Evolutionary conservation across 2,888 invertebrate genomes (phyloP).

Genomic region (Drosophila lacicola): DNA sequence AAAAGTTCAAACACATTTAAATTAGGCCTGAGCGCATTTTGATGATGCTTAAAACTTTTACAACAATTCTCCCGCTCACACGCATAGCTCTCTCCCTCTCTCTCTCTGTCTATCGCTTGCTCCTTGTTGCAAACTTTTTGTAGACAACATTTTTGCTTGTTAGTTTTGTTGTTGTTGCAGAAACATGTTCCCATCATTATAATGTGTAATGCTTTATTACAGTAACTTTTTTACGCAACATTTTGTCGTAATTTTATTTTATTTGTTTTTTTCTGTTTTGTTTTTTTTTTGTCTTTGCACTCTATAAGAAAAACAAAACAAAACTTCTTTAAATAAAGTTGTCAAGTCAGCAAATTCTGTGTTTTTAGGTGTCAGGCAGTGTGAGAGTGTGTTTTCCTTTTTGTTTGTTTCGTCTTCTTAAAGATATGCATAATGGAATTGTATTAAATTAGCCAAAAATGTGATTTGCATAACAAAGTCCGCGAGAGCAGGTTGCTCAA

Average conservation of each 20-base stretch:
- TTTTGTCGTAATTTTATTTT: conserved; percentile 38
- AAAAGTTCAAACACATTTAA: conserved; percentile 75
- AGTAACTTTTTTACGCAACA: conserved; percentile 57
- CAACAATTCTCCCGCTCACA: conserved; percentile 21
- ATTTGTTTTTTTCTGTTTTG: conserved; percentile 12
- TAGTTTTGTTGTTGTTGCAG: conserved; percentile 56
- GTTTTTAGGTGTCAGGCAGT: conserved; percentile 39
- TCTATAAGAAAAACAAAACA: conserved; percentile 31
- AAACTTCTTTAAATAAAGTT: conserved; percentile 53
- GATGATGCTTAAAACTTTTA: conserved; percentile 70
- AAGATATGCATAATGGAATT: conserved; percentile 41
- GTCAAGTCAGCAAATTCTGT: conserved; percentile 38
- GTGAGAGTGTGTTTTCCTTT: conserved; percentile 1
- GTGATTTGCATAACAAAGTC: conserved; percentile 47
- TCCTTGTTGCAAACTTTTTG: conserved; percentile 56
- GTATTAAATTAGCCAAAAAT: conserved; percentile 49
- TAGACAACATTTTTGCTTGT: conserved; percentile 64
- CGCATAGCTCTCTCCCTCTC: neutral
- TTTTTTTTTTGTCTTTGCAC: conserved; percentile 10
- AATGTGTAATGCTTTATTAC: conserved; percentile 64
- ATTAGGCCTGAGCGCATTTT: conserved; percentile 74
- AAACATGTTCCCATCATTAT: conserved; percentile 71
- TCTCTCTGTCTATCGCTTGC: conserved; percentile 11
- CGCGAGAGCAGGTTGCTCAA: neutral
- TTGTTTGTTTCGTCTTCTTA: conserved; percentile 9